These are phyloP conservation scores for Drosophila rellima DNA, from an alignment of 2,888 invertebrate species.

Conservation along the genomic window DNA sequence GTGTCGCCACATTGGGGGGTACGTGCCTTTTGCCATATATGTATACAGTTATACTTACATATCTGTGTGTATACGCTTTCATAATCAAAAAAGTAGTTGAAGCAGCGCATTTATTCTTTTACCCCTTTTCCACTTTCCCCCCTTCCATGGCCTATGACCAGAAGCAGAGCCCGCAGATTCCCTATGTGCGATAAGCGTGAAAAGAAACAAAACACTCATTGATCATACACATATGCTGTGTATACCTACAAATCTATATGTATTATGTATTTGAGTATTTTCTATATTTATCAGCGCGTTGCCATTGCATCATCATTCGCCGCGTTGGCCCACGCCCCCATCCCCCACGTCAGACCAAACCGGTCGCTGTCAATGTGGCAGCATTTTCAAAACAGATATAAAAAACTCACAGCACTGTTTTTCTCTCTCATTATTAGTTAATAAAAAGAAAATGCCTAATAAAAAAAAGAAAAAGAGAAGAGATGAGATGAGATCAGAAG, in stretches of 20 bases:
- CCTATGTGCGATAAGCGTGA: conserved; percentile 43
- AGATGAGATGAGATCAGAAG: no score
- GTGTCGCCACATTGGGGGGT: not conserved
- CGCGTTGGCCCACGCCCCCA: conserved; percentile 47
- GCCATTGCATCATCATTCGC: conserved; percentile 70
- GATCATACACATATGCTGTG: conserved; percentile 14
- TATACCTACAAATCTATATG: conserved; percentile 4
- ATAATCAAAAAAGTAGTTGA: conserved; percentile 17
- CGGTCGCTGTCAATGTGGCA: conserved; percentile 34
- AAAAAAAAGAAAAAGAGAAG: no score
- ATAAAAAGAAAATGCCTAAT: conserved; percentile 5
- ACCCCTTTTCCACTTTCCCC: not conserved
- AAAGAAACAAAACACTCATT: conserved; percentile 42
- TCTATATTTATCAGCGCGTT: conserved; percentile 71
- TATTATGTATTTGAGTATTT: conserved; percentile 17
- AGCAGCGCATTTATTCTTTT: conserved; percentile 4
- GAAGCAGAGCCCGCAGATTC: conserved; percentile 20
- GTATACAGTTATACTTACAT: not conserved
- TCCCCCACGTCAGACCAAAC: conserved; percentile 32
- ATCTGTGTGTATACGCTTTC: conserved; percentile 1
- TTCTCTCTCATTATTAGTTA: conserved; percentile 6
- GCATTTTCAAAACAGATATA: conserved; percentile 13
- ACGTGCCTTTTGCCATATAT: not conserved
- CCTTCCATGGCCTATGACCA: conserved; percentile 4
- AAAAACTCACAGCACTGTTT: conserved; percentile 10